phyloP scores from a whole-genome alignment of 1,140 invertebrate species.

The Drosophila simulans region DNA sequence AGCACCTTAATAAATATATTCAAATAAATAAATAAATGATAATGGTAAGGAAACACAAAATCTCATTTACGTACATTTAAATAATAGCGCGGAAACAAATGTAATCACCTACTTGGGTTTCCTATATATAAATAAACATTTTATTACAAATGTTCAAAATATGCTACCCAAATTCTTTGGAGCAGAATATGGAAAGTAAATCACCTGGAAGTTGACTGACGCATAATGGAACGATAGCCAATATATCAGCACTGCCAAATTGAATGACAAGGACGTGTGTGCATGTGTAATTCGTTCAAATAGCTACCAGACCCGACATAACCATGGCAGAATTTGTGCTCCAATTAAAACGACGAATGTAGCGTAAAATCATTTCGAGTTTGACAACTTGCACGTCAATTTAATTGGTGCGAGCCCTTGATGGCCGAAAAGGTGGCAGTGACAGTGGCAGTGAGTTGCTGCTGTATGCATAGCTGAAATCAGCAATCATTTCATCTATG shows the following conservation, averaged over 20 bases:
- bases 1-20: neutral
- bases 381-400: conserved; percentile 77
- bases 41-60: too few relatives aligned
- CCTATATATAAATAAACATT: too few relatives aligned
- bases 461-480: conserved; percentile 56
- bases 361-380: conserved; percentile 72
- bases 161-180: too few relatives aligned
- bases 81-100: too few relatives aligned
- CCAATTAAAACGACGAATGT: conserved; percentile 79
- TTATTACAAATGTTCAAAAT: too few relatives aligned
- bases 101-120: too few relatives aligned
- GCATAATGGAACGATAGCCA: conserved; percentile 11
- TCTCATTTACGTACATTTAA: too few relatives aligned
- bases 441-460: conserved; percentile 18
- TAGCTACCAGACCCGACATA: conserved; percentile 18
- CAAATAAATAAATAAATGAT: too few relatives aligned
- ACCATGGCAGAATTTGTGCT: conserved; percentile 41
- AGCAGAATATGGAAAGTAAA: neutral
- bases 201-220: neutral
- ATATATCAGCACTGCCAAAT: conserved; percentile 4
- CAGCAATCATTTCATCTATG: conserved; percentile 78
- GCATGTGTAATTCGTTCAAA: conserved; percentile 16
- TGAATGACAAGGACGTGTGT: conserved; percentile 22
- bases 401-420: conserved; percentile 71
- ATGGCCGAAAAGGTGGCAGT: conserved; percentile 39